These are phyloP conservation scores for Rhinopithecus roxellana DNA, from an alignment of 2,113 vertebrate species.

Conservation along the genomic window DNA sequence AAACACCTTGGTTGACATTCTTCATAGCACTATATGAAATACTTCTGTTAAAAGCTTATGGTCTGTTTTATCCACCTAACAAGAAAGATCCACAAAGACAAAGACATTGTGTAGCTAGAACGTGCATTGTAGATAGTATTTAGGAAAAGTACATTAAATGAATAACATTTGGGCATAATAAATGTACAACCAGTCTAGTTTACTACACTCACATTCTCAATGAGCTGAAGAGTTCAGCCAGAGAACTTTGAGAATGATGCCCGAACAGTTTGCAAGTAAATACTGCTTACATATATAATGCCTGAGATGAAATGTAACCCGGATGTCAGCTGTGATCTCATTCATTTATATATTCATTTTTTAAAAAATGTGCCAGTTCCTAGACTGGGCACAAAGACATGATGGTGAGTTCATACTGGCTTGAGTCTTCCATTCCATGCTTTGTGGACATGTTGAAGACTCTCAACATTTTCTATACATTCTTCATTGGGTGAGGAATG, in stretches of 20 bases:
- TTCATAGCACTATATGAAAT: not conserved
- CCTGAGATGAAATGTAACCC: not conserved
- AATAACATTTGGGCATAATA: not conserved
- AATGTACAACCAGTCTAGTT: not conserved
- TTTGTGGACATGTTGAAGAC: not conserved
- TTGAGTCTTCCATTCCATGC: fast-evolving
- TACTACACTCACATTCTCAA: not conserved
- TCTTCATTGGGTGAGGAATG: not conserved
- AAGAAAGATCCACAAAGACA: not conserved
- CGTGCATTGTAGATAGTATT: not conserved
- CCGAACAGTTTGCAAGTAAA: not conserved
- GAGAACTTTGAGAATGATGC: not conserved
- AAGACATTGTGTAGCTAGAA: fast-evolving
- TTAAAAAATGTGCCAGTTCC: not conserved
- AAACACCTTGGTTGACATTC: not conserved
- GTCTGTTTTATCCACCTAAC: not conserved
- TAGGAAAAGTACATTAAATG: not conserved
- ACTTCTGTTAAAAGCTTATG: not conserved
- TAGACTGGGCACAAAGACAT: too few relatives aligned
- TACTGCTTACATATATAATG: not conserved
- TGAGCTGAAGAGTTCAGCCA: not conserved
- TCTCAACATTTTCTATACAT: not conserved
- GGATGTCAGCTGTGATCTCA: not conserved
- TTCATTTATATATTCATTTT: not conserved
- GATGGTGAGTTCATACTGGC: not conserved